Conservation (phyloP, 2,113 vertebrate species). For the Strix uralensis region DNA sequence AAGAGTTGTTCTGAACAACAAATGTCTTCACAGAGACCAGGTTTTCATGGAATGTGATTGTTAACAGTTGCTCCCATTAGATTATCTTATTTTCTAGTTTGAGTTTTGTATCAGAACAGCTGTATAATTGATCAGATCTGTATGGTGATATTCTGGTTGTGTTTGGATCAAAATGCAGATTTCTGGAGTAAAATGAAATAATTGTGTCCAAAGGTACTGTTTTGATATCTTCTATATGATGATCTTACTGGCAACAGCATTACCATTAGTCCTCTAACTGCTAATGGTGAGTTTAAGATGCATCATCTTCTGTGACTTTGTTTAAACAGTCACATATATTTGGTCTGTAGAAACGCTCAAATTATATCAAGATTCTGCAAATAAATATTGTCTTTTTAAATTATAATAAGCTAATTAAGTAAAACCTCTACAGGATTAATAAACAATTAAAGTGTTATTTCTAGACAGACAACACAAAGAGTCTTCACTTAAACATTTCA, state of each 20-base stretch:
- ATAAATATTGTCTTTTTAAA: not conserved
- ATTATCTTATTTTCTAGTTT: not conserved
- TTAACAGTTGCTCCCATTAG: not conserved
- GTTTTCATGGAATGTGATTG: not conserved
- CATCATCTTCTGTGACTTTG: not conserved
- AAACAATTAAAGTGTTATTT: not conserved
- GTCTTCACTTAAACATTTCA: not conserved
- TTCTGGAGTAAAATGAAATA: not conserved
- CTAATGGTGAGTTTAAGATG: not conserved
- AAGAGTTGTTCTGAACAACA: not conserved
- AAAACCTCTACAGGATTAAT: not conserved
- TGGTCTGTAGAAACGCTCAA: not conserved
- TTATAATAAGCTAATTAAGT: not conserved
- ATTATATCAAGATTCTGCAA: not conserved
- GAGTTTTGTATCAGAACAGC: not conserved
- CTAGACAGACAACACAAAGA: not conserved
- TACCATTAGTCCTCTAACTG: not conserved
- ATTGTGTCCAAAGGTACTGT: not conserved
- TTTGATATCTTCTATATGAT: not conserved
- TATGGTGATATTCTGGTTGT: not conserved
- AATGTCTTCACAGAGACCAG: not conserved
- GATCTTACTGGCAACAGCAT: not conserved
- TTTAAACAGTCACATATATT: not conserved
- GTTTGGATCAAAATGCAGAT: not conserved
- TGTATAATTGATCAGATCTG: not conserved